These are phyloP conservation scores for Myopa testacea DNA, from an alignment of 2,888 invertebrate genomes.

Conservation along the genomic window DNA sequence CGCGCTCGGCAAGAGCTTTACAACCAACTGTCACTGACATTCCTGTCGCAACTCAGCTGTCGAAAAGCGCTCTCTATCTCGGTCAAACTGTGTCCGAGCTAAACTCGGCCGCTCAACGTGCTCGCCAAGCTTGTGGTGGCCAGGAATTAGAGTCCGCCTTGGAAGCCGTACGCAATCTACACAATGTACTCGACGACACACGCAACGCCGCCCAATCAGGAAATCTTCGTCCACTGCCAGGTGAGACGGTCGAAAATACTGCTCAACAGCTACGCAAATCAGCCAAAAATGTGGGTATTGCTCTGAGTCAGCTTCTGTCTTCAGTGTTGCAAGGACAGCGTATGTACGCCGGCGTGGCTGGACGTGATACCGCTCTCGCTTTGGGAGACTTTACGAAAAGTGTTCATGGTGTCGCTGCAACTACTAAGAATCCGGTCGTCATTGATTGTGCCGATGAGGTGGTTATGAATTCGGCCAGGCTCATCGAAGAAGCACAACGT, in stretches of 20 bases:
- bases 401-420: slow-evolving; percentile 83
- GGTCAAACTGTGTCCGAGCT: slow-evolving; percentile 67
- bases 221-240: slow-evolving; percentile 84
- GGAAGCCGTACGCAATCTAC: slow-evolving; percentile 82
- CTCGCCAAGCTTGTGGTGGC: slow-evolving; percentile 84
- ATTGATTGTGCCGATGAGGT: slow-evolving; percentile 83
- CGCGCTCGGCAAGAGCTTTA: slow-evolving; percentile 82
- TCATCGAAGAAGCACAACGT: slow-evolving; percentile 86
- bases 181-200: slow-evolving; percentile 85
- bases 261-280: slow-evolving; percentile 69
- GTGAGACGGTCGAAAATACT: slow-evolving; percentile 77
- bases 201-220: slow-evolving; percentile 80
- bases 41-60: slow-evolving; percentile 79
- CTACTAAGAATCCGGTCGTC: slow-evolving; percentile 74
- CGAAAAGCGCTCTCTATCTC: slow-evolving; percentile 65
- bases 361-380: slow-evolving; percentile 82
- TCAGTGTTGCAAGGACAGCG: slow-evolving; percentile 86
- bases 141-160: slow-evolving; percentile 88
- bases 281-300: slow-evolving; percentile 82
- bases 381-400: slow-evolving; percentile 80
- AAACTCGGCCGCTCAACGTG: slow-evolving; percentile 74
- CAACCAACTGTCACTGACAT: slow-evolving; percentile 87
- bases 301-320: slow-evolving; percentile 87
- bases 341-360: slow-evolving; percentile 83
- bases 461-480: slow-evolving; percentile 79